Evolutionary conservation across 2,888 invertebrate genomes (phyloP), one percentile per base, ranked within the genome.

Genomic region (Nomada ferruginata): DNA sequence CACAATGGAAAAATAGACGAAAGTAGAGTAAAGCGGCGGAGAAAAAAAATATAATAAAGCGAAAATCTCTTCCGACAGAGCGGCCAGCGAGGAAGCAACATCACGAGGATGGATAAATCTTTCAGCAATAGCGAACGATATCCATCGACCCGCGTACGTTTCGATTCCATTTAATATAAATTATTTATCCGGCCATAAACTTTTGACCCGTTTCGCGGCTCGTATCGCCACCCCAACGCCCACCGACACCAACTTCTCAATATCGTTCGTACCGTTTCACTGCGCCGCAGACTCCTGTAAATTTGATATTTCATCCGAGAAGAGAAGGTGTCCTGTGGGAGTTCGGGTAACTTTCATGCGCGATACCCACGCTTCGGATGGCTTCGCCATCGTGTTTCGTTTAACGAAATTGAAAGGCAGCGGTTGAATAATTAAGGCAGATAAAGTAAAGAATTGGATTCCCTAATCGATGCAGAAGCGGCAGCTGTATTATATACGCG

Each of bases 271-370:
- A 59, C 44, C 52, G 70, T 69, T 76, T 59, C 73, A 36, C 52
- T 63, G 73, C 52, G 36, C 50, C 36, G 53, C 65, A 15, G 64
- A 53, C 82, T 82, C 50, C 71, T 82, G 79, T 82, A 82, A 83
- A 83, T 83, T 83, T 79, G 82, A 83, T 83, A 83, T 79, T 82
- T 83, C 82, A 83, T 82, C 79, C 64, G 72, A 20, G 79, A 69
- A 65, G 66, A 52, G 66, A 75, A 65, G 50, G 75, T 36, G 7
- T 83, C 83, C 83, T 26, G 29, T 26, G 83, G 78, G 79, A 79
- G 53, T 68, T 69, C 65, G 60, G 65, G 36, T 60, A 82, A 73
- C 72, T 73, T 65, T 59, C n/a, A 60, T 52, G 26, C 57, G 42
- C 66, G 50, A 69, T 52, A 52, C 53, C 61, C n/a, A 29, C 52